Evolutionary conservation across 2,888 invertebrate genomes (phyloP).

Genomic region (Acronicta aceris): DNA sequence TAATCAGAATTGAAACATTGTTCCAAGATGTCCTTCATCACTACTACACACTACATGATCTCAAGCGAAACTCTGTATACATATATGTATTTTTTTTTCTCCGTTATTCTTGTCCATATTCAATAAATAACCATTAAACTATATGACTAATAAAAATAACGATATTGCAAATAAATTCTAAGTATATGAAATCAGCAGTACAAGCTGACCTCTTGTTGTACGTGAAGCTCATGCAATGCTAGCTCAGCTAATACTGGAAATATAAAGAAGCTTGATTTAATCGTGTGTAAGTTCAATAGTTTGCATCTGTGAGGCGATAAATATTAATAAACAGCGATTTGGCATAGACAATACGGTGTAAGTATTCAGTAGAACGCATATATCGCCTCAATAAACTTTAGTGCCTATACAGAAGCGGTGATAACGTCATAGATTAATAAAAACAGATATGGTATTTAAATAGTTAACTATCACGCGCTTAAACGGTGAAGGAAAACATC

Average conservation of each 20-base stretch:
- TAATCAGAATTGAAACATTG: background rate
- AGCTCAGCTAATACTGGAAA: no score
- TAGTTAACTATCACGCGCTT: no score
- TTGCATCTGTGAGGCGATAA: constrained; percentile 22
- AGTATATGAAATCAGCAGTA: background rate
- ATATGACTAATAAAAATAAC: constrained; percentile 1
- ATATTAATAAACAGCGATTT: constrained; percentile 30
- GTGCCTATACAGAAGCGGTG: constrained; percentile 11
- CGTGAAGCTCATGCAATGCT: no score
- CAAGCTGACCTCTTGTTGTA: no score
- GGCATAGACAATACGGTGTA: constrained; percentile 34
- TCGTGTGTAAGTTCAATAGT: background rate
- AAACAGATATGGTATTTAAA: constrained; percentile 4
- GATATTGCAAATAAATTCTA: background rate
- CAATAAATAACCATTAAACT: constrained; percentile 12
- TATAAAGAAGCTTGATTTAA: no score
- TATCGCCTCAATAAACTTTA: constrained; percentile 31
- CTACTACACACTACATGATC: constrained; percentile 24
- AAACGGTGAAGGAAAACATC: no score
- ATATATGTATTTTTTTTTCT: no score
- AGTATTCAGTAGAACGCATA: constrained; percentile 23
- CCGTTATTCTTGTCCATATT: background rate
- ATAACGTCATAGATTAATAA: constrained; percentile 12
- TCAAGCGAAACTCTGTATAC: no score
- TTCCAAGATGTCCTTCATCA: constrained; percentile 24